Evolutionary conservation across 2,113 vertebrate species (phyloP).

Genomic region (Orthochromis indermauri): DNA sequence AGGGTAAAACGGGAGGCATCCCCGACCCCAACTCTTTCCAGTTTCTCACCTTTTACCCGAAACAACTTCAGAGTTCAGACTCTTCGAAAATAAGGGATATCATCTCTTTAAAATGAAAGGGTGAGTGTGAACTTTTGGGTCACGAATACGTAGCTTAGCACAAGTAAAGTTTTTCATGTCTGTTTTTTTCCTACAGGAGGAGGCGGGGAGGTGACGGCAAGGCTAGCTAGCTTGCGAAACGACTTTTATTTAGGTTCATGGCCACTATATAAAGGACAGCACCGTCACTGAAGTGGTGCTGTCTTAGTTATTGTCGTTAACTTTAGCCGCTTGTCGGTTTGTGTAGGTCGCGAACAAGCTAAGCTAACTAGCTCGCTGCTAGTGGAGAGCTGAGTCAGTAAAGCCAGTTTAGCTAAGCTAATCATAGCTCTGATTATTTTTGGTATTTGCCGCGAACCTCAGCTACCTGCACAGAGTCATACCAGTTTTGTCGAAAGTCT

Average conservation of each 20-base stretch:
- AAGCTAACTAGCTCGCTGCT: conserved; percentile 30
- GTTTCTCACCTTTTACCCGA: conserved; percentile 32
- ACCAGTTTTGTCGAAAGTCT: neutral
- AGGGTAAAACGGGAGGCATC: conserved; percentile 71
- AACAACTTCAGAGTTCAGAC: conserved; percentile 46
- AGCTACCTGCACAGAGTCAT: neutral
- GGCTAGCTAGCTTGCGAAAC: conserved; percentile 45
- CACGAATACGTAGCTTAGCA: conserved; percentile 38
- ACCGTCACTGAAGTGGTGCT: neutral
- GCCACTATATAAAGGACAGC: neutral
- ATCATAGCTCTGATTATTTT: neutral
- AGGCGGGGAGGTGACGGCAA: conserved; percentile 58
- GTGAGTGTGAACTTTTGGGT: conserved; percentile 65
- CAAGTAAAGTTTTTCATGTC: conserved; percentile 65
- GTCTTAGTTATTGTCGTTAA: neutral
- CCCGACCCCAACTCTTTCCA: conserved; percentile 64
- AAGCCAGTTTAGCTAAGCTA: conserved; percentile 31
- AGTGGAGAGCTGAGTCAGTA: conserved; percentile 44
- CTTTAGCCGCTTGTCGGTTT: neutral
- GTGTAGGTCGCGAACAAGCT: neutral
- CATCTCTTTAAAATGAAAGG: conserved; percentile 74
- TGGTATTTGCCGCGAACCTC: neutral
- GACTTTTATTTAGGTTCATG: neutral
- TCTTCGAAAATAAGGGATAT: conserved; percentile 48
- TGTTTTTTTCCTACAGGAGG: conserved; percentile 36